Evolutionary conservation across 2,797 vertebrate species (phyloP).

Genomic region (Hippopotamyrus pictus): DNA sequence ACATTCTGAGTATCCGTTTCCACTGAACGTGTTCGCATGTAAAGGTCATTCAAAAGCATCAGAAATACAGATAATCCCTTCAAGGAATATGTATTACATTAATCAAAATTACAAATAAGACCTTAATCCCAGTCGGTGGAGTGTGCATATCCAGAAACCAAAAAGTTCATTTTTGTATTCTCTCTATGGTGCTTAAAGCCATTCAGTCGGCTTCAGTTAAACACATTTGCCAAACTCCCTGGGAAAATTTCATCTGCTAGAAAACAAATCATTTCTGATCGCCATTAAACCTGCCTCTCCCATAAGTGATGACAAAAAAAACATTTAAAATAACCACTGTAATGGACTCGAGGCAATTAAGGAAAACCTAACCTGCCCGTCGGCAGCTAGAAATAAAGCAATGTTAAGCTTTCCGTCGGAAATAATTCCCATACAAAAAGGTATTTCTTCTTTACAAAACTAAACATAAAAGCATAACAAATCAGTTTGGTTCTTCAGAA

Average conservation of each 20-base stretch:
- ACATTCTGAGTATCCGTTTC: neutral
- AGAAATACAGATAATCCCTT: neutral
- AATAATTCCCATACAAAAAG: constrained; percentile 14
- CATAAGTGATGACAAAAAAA: neutral
- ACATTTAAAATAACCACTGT: neutral
- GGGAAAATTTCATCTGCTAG: neutral
- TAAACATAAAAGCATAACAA: constrained; percentile 1
- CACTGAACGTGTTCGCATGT: neutral
- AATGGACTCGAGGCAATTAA: neutral
- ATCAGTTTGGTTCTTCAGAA: constrained; percentile 10
- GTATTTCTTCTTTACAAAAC: neutral
- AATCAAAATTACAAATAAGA: neutral
- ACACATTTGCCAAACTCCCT: neutral
- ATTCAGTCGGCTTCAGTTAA: neutral
- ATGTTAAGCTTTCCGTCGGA: neutral
- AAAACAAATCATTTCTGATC: neutral
- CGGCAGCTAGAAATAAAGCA: neutral
- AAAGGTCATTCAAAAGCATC: neutral
- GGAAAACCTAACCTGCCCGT: neutral
- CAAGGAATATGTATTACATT: neutral
- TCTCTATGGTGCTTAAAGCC: neutral
- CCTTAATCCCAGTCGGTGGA: neutral
- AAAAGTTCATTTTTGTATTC: neutral
- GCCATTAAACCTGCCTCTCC: neutral
- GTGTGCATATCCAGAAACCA: neutral